phyloP scores from a whole-genome alignment of 2,797 vertebrate genomes.

The Holocentrus rufus region DNA sequence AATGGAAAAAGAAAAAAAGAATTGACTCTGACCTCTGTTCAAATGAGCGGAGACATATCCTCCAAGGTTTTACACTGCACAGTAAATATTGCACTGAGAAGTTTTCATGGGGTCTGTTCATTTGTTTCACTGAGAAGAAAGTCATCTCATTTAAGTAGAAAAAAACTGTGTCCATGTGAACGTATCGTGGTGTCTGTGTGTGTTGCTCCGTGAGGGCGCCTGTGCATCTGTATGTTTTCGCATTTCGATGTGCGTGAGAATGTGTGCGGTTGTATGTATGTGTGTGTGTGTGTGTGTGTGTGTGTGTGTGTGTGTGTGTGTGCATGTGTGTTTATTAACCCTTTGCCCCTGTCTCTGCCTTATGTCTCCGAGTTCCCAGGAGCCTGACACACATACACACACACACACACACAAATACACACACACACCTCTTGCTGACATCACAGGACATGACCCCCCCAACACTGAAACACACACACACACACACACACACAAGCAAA shows the following conservation, averaged over 20 bases:
- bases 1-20: conserved; percentile 22
- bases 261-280: conserved; percentile 5
- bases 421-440: conserved; percentile 43
- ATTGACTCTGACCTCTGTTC: conserved; percentile 3
- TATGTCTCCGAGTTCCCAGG: conserved; percentile 69
- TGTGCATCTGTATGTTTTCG: conserved; percentile 50
- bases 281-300: not conserved
- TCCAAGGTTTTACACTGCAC: conserved; percentile 13
- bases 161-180: conserved; percentile 29
- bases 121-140: conserved; percentile 34
- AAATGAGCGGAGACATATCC: conserved; percentile 11
- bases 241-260: conserved; percentile 21
- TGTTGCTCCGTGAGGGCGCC: conserved; percentile 10
- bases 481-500: conserved; percentile 4
- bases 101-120: conserved; percentile 9
- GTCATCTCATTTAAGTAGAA: not conserved
- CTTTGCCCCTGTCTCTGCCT: conserved; percentile 73
- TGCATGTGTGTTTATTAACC: conserved; percentile 73
- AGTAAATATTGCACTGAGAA: conserved; percentile 7
- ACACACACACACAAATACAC: not conserved
- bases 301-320: conserved; percentile 25
- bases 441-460: conserved; percentile 43
- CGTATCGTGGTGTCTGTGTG: conserved; percentile 4
- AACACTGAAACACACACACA: conserved; percentile 20
- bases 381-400: conserved; percentile 46